Conservation (phyloP, 1,140 invertebrate genomes). For the Conus ventricosus region DNA sequence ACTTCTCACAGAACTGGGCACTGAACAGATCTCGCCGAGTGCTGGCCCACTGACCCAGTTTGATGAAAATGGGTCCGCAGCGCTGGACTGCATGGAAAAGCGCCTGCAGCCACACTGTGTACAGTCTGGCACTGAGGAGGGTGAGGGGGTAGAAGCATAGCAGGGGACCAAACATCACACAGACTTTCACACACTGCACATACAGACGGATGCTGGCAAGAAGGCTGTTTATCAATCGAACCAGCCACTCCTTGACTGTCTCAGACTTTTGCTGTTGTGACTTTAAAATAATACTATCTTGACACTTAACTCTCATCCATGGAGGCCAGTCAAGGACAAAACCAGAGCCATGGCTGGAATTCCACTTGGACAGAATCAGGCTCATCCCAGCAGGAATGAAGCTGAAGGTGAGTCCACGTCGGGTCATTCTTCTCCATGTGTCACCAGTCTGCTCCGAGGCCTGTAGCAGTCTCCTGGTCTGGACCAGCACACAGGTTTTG, state of each 20-base stretch:
- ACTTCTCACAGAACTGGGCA: constrained; percentile 72
- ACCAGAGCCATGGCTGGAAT: neutral
- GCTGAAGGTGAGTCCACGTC: neutral
- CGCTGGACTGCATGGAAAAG: constrained; percentile 67
- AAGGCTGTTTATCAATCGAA: neutral
- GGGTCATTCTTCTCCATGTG: neutral
- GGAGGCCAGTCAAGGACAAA: neutral
- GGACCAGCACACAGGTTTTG: neutral
- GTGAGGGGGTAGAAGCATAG: constrained; percentile 50
- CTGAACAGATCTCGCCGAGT: constrained; percentile 76
- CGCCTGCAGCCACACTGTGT: constrained; percentile 42
- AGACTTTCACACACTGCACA: constrained; percentile 39
- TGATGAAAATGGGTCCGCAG: constrained; percentile 77
- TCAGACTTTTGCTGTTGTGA: neutral
- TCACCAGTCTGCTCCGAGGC: neutral
- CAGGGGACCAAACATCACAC: constrained; percentile 46
- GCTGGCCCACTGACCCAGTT: constrained; percentile 78
- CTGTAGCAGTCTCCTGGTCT: neutral
- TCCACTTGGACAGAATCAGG: too few relatives aligned
- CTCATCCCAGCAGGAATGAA: neutral
- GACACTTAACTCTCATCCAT: neutral
- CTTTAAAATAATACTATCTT: neutral
- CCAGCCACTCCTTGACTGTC: neutral
- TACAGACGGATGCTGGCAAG: constrained; percentile 20
- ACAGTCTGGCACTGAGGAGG: constrained; percentile 30